Base-by-base conservation (phyloP, 2,888 invertebrate species). In the Laothoe populi region DNA sequence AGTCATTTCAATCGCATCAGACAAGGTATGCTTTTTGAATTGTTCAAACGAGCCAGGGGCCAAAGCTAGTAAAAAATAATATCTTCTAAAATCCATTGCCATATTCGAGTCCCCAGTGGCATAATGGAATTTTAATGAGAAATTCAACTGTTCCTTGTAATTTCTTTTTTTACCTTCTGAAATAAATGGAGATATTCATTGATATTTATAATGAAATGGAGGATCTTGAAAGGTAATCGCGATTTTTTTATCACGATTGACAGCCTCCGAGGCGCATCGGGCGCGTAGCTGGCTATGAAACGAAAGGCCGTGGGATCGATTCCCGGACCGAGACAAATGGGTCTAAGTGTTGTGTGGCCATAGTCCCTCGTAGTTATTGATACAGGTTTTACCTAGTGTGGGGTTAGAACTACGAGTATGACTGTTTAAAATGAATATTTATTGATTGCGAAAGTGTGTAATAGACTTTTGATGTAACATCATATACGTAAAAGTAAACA, bases 91-190 rank as follows among this genome's bases (percentile, higher is more conserved):
- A 80, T 78, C 79, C 76, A 78, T 79, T 72, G 77, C 73, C 73
- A 79, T 82, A 83, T 82, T 84, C 77, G 71, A 78, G 66, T 69
- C 74, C 70, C 74, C 74, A 76, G 74, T 69, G 71, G 66, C 78
- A 79, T 88, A 87, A 88, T 87, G 87, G 87, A 87, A 88, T 88
- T 87, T 87, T 87, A 88, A 87, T 87, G 87, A 88, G 87, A 82
- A 86, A 81, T 87, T 85, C 82, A 80, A 82, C 81, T 79, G 78
- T 78, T 81, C 81, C 71, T 69, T 75, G 81, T 82, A 82, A 83
- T 85, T 83, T 74, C 77, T 75, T 78, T 77, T 81, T 75, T 71
- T 70, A 65, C 60, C 63, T 67, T 61, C 72, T 78, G 77, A 84
- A 84, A 84, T 82, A 84, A 84, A 83, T 78, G 79, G 78, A 74